Percentiles rank a stretch among this genome's conserved stretches.
These are phyloP conservation scores for Symphodus melops DNA, from an alignment of 2,113 vertebrate species.

Conservation along the genomic window DNA sequence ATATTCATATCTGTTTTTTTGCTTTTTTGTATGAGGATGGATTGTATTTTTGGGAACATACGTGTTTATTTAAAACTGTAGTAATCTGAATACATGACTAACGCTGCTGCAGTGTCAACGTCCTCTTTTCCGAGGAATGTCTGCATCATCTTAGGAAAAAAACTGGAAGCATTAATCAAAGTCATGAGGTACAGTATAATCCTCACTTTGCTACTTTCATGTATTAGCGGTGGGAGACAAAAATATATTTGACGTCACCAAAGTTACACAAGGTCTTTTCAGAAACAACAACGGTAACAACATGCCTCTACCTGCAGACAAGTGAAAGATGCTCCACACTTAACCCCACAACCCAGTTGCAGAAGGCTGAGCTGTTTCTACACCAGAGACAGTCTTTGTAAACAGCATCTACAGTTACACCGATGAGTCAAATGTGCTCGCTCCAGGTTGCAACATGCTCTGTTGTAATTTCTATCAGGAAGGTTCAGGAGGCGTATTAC, in stretches of 20 bases:
- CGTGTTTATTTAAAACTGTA: too few relatives aligned
- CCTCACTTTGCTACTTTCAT: slow-evolving; percentile 33
- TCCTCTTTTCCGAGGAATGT: slow-evolving; percentile 10
- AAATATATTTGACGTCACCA: slow-evolving; percentile 42
- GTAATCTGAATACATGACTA: slow-evolving; percentile 8
- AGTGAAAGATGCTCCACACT: slow-evolving; percentile 34
- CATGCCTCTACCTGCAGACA: slow-evolving; percentile 63
- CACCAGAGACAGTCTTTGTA: slow-evolving; percentile 53
- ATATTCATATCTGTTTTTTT: slow-evolving; percentile 18
- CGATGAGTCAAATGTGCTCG: slow-evolving; percentile 63
- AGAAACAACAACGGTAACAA: slow-evolving; percentile 49
- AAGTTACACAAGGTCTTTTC: slow-evolving; percentile 58
- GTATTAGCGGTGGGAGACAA: neutral
- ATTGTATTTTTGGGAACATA: slow-evolving; percentile 25
- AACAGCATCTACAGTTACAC: slow-evolving; percentile 69
- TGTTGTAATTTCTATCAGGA: slow-evolving; percentile 49
- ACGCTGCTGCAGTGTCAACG: slow-evolving; percentile 19
- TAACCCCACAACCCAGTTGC: slow-evolving; percentile 15
- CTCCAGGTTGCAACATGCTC: slow-evolving; percentile 64
- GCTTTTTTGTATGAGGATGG: slow-evolving; percentile 40
- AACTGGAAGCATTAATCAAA: slow-evolving; percentile 42
- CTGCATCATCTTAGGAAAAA: neutral
- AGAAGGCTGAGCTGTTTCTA: slow-evolving; percentile 36
- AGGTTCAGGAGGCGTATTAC: slow-evolving; percentile 45
- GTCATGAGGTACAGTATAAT: slow-evolving; percentile 35